These are phyloP conservation scores for Balanococcus diminutus DNA, from an alignment of 2,888 invertebrate genomes.

Conservation along the genomic window DNA sequence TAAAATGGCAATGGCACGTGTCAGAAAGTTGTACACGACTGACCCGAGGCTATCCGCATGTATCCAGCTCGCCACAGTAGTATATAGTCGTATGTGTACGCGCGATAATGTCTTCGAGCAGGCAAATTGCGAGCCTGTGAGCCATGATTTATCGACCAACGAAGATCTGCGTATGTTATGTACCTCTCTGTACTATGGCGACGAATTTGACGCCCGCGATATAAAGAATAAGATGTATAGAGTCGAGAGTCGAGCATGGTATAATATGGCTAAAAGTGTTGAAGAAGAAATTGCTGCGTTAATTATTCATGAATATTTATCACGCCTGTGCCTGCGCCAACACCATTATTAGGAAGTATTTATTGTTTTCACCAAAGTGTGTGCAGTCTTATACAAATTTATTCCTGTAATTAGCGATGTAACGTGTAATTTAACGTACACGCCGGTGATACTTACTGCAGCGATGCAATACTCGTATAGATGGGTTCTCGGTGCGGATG, in stretches of 20 bases:
- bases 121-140: conserved; percentile 11
- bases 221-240: too few species aligned
- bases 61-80: conserved; percentile 1
- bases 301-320: conserved; percentile 44
- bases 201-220: conserved; percentile 1
- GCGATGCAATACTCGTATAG: too few species aligned
- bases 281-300: conserved; percentile 39
- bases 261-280: neutral
- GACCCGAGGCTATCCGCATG: conserved; percentile 27
- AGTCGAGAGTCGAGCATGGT: too few species aligned
- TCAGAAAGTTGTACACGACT: conserved; percentile 39
- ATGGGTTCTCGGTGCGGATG: neutral
- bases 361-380: conserved; percentile 37
- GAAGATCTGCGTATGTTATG: neutral
- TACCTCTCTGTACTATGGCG: neutral
- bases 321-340: neutral
- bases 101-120: neutral
- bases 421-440: conserved; percentile 26
- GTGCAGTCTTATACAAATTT: conserved; percentile 35
- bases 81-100: neutral
- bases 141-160: conserved; percentile 21
- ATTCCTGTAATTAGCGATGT: conserved; percentile 30
- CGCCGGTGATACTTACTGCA: neutral
- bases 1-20: conserved; percentile 36
- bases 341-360: conserved; percentile 44